Conservation (phyloP, 2,797 vertebrate genomes). For the Gallirallus australis region DNA sequence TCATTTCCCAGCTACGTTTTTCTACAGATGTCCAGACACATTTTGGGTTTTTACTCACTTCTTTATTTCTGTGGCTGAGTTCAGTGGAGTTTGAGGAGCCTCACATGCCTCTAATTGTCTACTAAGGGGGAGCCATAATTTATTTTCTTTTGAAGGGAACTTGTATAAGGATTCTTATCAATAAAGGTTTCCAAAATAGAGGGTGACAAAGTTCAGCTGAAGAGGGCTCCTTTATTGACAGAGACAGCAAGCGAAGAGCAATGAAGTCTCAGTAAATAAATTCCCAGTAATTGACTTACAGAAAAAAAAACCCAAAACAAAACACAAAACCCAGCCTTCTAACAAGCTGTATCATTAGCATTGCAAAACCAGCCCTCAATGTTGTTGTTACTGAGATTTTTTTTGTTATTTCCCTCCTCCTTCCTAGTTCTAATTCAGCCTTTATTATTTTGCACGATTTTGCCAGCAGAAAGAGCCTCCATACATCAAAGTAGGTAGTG, state of each 20-base stretch:
- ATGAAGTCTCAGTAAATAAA: background rate
- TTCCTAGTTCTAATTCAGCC: slow-evolving; percentile 33
- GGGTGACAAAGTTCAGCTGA: background rate
- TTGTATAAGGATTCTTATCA: background rate
- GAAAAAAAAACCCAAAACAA: background rate
- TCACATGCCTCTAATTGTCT: background rate
- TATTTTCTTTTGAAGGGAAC: background rate
- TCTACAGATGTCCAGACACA: background rate
- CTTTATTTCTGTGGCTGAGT: background rate
- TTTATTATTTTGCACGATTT: slow-evolving; percentile 41
- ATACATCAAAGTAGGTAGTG: slow-evolving; percentile 25
- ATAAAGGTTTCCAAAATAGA: background rate
- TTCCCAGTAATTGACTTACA: background rate
- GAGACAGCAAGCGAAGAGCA: background rate
- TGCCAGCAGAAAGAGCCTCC: slow-evolving; percentile 18
- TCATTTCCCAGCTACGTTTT: background rate
- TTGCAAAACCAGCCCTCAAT: background rate
- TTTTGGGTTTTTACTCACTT: background rate
- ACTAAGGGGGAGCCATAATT: background rate
- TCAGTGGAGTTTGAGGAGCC: background rate
- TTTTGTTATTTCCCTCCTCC: background rate
- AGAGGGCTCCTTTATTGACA: background rate
- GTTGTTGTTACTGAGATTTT: background rate
- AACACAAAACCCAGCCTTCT: background rate
- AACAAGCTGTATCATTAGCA: background rate